Evolutionary conservation across 1,140 invertebrate genomes (phyloP).

Genomic region (Samia ricini): DNA sequence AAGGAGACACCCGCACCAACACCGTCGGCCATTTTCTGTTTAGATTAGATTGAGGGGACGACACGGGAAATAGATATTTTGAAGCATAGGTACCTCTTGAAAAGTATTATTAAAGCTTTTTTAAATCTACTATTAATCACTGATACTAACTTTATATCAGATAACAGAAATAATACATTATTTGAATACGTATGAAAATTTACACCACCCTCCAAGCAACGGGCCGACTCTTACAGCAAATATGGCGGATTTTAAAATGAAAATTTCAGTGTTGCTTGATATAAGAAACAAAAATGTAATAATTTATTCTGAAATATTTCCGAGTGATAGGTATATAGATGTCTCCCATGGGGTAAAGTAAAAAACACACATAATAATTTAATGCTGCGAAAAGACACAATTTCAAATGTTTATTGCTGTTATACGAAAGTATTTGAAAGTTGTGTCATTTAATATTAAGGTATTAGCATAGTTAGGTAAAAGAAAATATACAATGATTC

Average conservation of each 20-base stretch:
- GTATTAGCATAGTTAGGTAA: too few relatives aligned
- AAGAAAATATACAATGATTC: too few relatives aligned
- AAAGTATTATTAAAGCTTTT: conserved; percentile 40
- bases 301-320: too few relatives aligned
- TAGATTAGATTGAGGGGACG: conserved; percentile 75
- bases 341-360: too few relatives aligned
- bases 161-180: conserved; percentile 68
- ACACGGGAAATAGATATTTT: conserved; percentile 65
- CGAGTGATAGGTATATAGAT: too few relatives aligned
- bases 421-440: too few relatives aligned
- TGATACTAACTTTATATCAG: conserved; percentile 55
- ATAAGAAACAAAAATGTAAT: background rate
- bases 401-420: too few relatives aligned
- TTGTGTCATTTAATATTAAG: too few relatives aligned
- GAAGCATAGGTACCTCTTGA: conserved; percentile 52
- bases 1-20: conserved; percentile 81
- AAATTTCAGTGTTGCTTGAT: conserved; percentile 51
- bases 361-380: too few relatives aligned
- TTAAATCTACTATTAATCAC: conserved; percentile 62
- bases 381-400: too few relatives aligned
- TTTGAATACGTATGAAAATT: conserved; percentile 59
- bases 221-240: conserved; percentile 73
- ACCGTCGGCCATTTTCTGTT: conserved; percentile 83
- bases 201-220: conserved; percentile 62
- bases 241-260: conserved; percentile 65